Percentiles rank a stretch among this genome's conserved stretches.
phyloP scores from a whole-genome alignment of 2,888 invertebrate genomes.

The Drosophila diplacantha region DNA sequence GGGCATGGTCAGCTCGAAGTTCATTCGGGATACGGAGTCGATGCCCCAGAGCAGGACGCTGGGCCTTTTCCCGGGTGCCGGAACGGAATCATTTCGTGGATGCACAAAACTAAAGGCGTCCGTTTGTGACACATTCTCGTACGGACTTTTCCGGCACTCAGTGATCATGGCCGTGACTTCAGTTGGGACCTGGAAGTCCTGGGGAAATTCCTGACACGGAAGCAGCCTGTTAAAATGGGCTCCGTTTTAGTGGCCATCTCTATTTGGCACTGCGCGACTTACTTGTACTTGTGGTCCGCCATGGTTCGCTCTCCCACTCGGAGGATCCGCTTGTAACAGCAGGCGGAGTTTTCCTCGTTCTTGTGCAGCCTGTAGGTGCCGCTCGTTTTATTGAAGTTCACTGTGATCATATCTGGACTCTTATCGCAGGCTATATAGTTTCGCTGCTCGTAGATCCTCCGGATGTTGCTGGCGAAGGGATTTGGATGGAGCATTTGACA shows the following conservation, averaged over 20 bases:
- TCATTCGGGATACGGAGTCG: conserved; percentile 89
- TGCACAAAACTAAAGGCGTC: conserved; percentile 80
- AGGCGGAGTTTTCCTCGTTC: conserved; percentile 55
- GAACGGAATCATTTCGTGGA: conserved; percentile 71
- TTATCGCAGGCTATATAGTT: conserved; percentile 79
- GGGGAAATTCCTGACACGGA: conserved; percentile 57
- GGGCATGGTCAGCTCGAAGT: conserved; percentile 86
- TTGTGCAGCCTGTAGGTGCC: conserved; percentile 61
- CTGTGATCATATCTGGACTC: conserved; percentile 63
- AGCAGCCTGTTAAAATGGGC: conserved; percentile 48
- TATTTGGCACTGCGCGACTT: conserved; percentile 10
- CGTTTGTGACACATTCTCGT: conserved; percentile 61
- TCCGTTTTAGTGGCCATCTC: not conserved
- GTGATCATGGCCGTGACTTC: conserved; percentile 64
- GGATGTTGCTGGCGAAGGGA: conserved; percentile 79
- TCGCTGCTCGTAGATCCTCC: conserved; percentile 78
- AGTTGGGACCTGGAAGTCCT: conserved; percentile 61
- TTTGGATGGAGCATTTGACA: conserved; percentile 82
- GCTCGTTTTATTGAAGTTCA: conserved; percentile 51
- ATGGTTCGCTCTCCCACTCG: conserved; percentile 61
- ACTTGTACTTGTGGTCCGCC: conserved; percentile 69
- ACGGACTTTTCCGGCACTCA: conserved; percentile 74
- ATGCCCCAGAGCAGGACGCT: conserved; percentile 89
- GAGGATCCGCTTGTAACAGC: conserved; percentile 73
- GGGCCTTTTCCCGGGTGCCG: conserved; percentile 62